Base-by-base conservation (phyloP, 2,888 invertebrate species). In the Xestoiulus laeticollis region DNA sequence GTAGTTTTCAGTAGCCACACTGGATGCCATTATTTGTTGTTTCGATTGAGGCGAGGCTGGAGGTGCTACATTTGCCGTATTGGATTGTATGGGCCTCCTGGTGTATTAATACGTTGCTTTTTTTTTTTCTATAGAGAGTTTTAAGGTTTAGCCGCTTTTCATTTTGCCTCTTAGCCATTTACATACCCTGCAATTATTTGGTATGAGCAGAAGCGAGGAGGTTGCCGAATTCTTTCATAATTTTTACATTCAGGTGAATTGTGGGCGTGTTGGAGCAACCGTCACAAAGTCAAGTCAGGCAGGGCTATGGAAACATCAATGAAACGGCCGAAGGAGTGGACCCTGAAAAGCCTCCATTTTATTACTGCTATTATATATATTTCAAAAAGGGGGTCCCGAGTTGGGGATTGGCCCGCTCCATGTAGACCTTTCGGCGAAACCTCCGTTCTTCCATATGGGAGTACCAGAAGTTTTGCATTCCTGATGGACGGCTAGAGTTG, bases 141-240 rank as follows among this genome's bases (percentile, higher is more conserved):
- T 59, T 8, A 59, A 22, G 59, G 22, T 59, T 59, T 4, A 8
- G 16, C 48, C 48, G 48, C 59, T 19, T 59, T 53, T 53, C 53
- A 53, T 16, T 53, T 59, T 22, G 59, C 59, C 59, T 59, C 59
- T 1, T 59, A 59, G 59, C 59, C 22, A 59, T 59, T 59, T 59
- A 59, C 59, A 59, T 59, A 59, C 59, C 59, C 59, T 22, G 59
- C 59, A 59, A 59, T 59, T 59, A 59, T 59, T 59, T 53, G 19
- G 59, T 22, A 10, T 48, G 48, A 48, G 48, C 48, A 48, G 48
- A 48, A 48, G 48, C 59, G 59, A 22, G 59, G 59, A 59, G 59
- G 59, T 22, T 59, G 59, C 59, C 59, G 59, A 59, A 59, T 59
- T 59, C 59, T 59, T 59, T 59, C 59, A 59, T 59, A 59, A 59